A percentile compares a stretch with the other conserved stretches of the same genome.
phyloP scores from a whole-genome alignment of 2,888 invertebrate genomes.

The Macrophya annulata region DNA sequence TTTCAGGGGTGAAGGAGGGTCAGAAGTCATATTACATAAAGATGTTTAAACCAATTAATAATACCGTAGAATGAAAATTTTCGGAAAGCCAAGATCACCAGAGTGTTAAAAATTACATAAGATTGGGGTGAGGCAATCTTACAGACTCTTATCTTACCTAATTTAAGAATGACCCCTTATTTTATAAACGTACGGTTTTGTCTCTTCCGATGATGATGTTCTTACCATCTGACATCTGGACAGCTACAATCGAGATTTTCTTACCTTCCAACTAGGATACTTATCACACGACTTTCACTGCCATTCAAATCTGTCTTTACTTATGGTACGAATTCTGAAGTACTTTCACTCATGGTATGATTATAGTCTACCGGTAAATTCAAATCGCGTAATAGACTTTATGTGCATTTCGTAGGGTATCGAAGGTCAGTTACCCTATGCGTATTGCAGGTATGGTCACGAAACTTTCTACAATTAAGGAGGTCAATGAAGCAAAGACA shows the following conservation, averaged over 20 bases:
- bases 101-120: not conserved
- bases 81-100: not conserved
- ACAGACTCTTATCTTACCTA: not conserved
- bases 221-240: no score
- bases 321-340: not conserved
- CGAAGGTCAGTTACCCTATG: constrained; percentile 24
- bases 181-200: not conserved
- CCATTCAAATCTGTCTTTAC: not conserved
- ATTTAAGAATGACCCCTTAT: not conserved
- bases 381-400: not conserved
- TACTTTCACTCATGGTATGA: not conserved
- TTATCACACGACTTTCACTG: not conserved
- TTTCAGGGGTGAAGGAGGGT: no score
- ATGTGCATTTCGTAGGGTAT: not conserved
- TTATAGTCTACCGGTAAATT: not conserved
- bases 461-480: constrained; percentile 37
- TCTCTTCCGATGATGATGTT: not conserved
- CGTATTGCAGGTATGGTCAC: not conserved
- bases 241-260: no score
- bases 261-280: not conserved
- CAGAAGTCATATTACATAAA: not conserved
- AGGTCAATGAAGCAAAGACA: not conserved
- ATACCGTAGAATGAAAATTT: not conserved
- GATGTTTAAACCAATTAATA: not conserved
- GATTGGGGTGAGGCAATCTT: not conserved